Evolutionary conservation across 2,797 vertebrate species (phyloP).

Genomic region (Urophycis tenuis): DNA sequence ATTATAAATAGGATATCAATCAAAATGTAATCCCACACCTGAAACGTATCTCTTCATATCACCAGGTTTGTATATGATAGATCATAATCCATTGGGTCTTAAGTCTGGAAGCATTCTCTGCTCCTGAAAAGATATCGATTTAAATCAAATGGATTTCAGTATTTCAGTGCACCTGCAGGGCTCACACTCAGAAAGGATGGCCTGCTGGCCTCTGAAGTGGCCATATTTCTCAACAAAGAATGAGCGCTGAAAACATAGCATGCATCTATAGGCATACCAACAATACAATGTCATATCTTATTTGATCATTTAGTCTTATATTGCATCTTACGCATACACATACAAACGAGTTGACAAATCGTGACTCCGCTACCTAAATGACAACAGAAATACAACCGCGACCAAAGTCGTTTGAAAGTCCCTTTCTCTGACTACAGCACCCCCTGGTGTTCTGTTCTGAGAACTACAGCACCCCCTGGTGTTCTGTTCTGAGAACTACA

Average conservation of each 20-base stretch:
- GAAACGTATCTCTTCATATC: no score
- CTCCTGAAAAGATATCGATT: neutral
- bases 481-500: no score
- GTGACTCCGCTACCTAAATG: neutral
- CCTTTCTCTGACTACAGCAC: slow-evolving; percentile 32
- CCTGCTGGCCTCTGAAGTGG: neutral
- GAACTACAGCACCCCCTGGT: neutral
- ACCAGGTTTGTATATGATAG: no score
- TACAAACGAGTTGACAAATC: neutral
- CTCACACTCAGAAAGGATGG: neutral
- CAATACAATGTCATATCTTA: neutral
- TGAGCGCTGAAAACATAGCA: neutral
- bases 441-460: slow-evolving; percentile 32
- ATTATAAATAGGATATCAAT: no score
- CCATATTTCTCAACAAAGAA: neutral
- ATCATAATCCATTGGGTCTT: no score
- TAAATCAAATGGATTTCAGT: neutral
- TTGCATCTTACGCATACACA: neutral
- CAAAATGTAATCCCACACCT: no score
- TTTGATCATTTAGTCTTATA: neutral
- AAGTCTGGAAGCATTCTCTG: no score
- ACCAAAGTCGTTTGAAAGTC: no score
- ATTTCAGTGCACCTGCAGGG: neutral
- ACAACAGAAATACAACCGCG: no score
- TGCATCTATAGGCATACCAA: neutral